A percentile compares a stretch with the other conserved stretches of the same genome.
Conservation (phyloP, 2,888 invertebrate genomes). For the Branchellion lobata region DNA sequence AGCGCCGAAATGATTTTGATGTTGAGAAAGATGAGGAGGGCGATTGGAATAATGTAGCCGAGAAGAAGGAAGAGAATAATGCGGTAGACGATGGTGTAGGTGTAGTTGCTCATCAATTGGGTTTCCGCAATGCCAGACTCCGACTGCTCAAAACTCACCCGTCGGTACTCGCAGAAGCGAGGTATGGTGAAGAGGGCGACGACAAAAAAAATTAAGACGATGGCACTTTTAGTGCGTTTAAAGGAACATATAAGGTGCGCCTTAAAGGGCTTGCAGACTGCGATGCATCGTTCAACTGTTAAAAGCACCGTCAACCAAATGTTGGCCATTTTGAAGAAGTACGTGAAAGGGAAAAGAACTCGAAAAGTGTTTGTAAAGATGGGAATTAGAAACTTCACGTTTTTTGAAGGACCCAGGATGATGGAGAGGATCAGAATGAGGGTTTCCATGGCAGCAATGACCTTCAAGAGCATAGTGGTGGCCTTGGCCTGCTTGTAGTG, state of each 20-base stretch:
- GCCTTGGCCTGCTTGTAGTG: constrained; percentile 46
- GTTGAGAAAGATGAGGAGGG: constrained; percentile 49
- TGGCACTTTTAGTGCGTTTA: constrained; percentile 44
- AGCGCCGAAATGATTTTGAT: constrained; percentile 45
- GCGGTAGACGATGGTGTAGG: constrained; percentile 50
- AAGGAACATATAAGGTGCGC: constrained; percentile 51
- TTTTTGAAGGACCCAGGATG: constrained; percentile 46
- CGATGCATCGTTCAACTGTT: constrained; percentile 52
- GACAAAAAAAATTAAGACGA: constrained; percentile 43
- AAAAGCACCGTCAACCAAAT: constrained; percentile 52
- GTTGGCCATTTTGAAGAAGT: constrained; percentile 48
- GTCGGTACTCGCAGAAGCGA: constrained; percentile 50
- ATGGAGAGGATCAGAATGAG: constrained; percentile 46
- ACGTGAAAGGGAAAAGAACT: constrained; percentile 48
- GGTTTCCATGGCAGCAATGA: constrained; percentile 49
- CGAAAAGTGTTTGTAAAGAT: constrained; percentile 42
- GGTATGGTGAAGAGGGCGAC: constrained; percentile 49
- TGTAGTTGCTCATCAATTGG: constrained; percentile 37
- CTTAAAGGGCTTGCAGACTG: constrained; percentile 51
- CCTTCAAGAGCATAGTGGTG: constrained; percentile 49
- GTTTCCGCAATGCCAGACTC: constrained; percentile 39
- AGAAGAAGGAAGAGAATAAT: constrained; percentile 48
- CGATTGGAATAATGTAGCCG: constrained; percentile 50
- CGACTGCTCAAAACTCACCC: background rate
- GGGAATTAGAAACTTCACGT: constrained; percentile 16